Conservation (phyloP, 2,888 invertebrate genomes). For the Parelbella ahira region DNA sequence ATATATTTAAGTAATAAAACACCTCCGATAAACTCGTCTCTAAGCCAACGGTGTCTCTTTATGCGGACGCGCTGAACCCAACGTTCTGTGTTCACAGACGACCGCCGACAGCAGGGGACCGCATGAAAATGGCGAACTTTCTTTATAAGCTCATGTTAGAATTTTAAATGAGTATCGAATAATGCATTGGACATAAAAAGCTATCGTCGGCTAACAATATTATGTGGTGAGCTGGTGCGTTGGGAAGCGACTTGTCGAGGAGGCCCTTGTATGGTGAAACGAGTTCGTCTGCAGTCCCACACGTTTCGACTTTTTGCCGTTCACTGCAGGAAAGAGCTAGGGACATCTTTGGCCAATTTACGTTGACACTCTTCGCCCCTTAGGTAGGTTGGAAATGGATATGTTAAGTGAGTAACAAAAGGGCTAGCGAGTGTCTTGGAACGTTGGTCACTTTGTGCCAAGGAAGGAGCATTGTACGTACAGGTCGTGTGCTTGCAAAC, state of each 20-base stretch:
- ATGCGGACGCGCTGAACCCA: conserved; percentile 17
- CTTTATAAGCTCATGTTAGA: conserved; percentile 78
- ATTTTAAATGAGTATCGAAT: conserved; percentile 81
- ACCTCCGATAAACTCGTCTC: conserved; percentile 36
- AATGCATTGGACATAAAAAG: conserved; percentile 80
- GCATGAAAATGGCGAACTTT: conserved; percentile 73
- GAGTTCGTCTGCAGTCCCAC: conserved; percentile 77
- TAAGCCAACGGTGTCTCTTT: conserved; percentile 15
- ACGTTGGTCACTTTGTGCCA: conserved; percentile 46
- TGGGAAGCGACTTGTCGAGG: conserved; percentile 71
- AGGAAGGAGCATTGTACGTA: conserved; percentile 68
- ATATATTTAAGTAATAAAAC: conserved; percentile 62
- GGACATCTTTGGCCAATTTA: conserved; percentile 49
- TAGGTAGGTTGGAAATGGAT: conserved; percentile 31
- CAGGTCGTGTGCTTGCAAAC: conserved; percentile 62
- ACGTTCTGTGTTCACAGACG: conserved; percentile 38
- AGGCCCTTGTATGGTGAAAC: conserved; percentile 77
- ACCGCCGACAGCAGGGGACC: conserved; percentile 69
- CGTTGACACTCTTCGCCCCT: conserved; percentile 46
- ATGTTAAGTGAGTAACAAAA: conserved; percentile 39
- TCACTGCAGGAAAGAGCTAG: conserved; percentile 66
- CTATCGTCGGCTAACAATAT: conserved; percentile 79
- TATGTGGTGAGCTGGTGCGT: conserved; percentile 76
- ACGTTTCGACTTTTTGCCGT: conserved; percentile 76
- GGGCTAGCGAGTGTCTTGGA: conserved; percentile 43